phyloP scores from a whole-genome alignment of 2,113 vertebrate genomes.

The Solea solea region DNA sequence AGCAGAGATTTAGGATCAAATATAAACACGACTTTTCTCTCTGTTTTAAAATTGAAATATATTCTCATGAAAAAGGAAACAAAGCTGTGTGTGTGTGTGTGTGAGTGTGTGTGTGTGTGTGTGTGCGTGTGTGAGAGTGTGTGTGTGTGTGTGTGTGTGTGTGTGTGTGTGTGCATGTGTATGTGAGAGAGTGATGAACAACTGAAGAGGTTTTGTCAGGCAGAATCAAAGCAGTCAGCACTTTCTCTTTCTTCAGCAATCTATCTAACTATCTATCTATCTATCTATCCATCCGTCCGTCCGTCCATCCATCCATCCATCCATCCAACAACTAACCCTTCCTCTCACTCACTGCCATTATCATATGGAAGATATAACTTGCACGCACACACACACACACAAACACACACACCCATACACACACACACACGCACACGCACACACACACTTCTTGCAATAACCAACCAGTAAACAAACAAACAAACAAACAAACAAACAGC shows the following conservation, averaged over 20 bases:
- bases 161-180: neutral
- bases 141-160: neutral
- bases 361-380: too few relatives aligned
- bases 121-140: neutral
- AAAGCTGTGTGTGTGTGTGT: too few relatives aligned
- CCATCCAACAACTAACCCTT: neutral
- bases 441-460: constrained; percentile 15
- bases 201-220: constrained; percentile 91
- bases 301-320: too few relatives aligned
- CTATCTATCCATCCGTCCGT: constrained; percentile 3
- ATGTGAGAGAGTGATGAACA: constrained; percentile 85
- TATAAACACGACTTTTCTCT: too few relatives aligned
- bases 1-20: too few relatives aligned
- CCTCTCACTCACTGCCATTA: too few relatives aligned
- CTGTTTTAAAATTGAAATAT: too few relatives aligned
- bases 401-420: constrained; percentile 16
- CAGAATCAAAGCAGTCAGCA: constrained; percentile 89
- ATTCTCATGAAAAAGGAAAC: too few relatives aligned
- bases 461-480: constrained; percentile 2
- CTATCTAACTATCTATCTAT: constrained; percentile 15
- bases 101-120: too few relatives aligned
- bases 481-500: constrained; percentile 22
- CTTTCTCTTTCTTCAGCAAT: constrained; percentile 81
- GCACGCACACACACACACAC: neutral
- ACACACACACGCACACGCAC: constrained; percentile 27